Evolutionary conservation across 2,113 vertebrate genomes (phyloP), one percentile per base, ranked within the genome.

Genomic region (Bufo gargarizans): DNA sequence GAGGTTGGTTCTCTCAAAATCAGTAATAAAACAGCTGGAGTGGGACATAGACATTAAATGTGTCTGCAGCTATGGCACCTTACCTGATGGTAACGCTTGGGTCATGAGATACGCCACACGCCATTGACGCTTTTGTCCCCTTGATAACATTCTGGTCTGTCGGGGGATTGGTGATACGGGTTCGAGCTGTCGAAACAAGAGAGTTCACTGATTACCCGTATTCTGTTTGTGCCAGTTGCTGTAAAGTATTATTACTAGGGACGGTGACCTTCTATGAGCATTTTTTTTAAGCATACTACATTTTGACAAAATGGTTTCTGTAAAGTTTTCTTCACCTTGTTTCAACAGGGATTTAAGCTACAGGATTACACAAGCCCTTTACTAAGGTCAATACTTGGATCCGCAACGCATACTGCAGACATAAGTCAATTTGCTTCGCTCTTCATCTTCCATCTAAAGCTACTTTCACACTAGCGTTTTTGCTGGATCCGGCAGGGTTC

Each of bases 111-210:
- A 97, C 98, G 3, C 97, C 97, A 0, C 98, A 99, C 90, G 95
- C 96, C 96, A 99, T 95, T 67, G 94, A 89, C 5, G 98, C 98
- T 91, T 98, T 98, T n/a, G 98, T 99, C 11, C 98, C 98, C 91
- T 99, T 99, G 94, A 99, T 99, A 90, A 99, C 97, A 0, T 97
- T 99, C 94, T 97, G 98, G 91, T 99, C 96, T 94, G 98, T 96
- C 0, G 98, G 98, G 0, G 97, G 96, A 83, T 92, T 95, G 0
- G 95, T 97, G 91, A 99, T 99, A 1, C 96, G 95, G 3, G 98
- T 99, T 88, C 97, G 97, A 49, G 98, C 98, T n/a, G 89, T 45
- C 2, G 77, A 88, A 71, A 90, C 12, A 86, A 86, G 5, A 53
- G 33, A 77, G 3, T 67, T 22, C 43, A 22, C 74, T 20, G 3